A percentile compares a stretch with the other conserved stretches of the same genome.
Conservation (phyloP, 2,113 vertebrate genomes). For the Drymodes brunneopygia region DNA sequence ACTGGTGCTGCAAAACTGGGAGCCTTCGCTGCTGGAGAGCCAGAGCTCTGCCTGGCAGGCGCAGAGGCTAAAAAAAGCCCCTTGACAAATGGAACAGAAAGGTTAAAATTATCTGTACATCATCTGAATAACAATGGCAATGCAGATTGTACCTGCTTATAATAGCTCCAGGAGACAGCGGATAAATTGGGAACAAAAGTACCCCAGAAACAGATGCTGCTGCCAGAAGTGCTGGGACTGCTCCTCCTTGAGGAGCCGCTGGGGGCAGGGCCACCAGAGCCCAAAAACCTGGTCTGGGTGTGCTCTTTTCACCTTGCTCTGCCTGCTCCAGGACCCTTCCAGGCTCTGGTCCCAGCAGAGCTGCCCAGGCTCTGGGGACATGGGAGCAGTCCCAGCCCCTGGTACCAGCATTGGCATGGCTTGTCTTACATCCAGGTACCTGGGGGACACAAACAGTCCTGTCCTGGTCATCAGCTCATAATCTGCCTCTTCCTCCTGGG, state of each 20-base stretch:
- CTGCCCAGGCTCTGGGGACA: accelerated
- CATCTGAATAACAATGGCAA: slow-evolving; percentile 67
- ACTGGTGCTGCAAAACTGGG: background rate
- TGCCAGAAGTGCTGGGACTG: background rate
- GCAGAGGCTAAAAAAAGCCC: slow-evolving; percentile 33
- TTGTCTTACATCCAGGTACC: background rate
- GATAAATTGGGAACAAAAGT: slow-evolving; percentile 54
- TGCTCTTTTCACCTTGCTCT: background rate
- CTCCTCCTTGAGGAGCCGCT: background rate
- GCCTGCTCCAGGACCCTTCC: background rate
- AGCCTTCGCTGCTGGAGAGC: background rate
- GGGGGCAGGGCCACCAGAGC: background rate
- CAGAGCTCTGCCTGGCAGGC: background rate
- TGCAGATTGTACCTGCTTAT: slow-evolving; percentile 55
- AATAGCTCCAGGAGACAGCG: slow-evolving; percentile 51
- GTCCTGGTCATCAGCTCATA: accelerated
- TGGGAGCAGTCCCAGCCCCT: background rate
- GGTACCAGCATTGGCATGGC: accelerated
- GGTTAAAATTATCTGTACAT: slow-evolving; percentile 62
- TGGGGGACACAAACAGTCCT: background rate
- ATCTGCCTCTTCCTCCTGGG: background rate
- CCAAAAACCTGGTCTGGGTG: background rate
- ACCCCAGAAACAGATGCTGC: slow-evolving; percentile 12
- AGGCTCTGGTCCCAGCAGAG: accelerated
- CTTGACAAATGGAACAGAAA: slow-evolving; percentile 63